A percentile compares a stretch with the other conserved stretches of the same genome.
phyloP scores from a whole-genome alignment of 92 coral and sea anemone genomes.

The Porites lobata region DNA sequence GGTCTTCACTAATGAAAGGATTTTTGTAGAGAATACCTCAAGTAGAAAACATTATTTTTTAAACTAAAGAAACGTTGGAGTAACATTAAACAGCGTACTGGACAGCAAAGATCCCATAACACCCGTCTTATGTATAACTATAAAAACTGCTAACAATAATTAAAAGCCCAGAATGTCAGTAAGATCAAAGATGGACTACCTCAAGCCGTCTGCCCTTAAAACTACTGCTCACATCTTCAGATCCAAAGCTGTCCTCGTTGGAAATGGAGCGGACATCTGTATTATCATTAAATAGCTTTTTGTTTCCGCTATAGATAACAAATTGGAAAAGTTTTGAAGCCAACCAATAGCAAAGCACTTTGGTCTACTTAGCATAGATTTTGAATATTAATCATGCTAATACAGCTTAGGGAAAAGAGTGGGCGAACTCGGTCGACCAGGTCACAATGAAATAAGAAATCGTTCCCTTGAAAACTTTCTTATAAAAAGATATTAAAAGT shows the following conservation, averaged over 20 bases:
- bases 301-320: constrained; percentile 31
- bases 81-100: neutral
- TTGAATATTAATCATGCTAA: constrained; percentile 43
- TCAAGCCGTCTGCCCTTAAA: neutral
- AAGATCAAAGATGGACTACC: constrained; percentile 6
- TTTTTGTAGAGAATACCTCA: neutral
- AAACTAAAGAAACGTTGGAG: neutral
- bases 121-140: neutral
- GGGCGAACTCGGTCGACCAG: constrained; percentile 17
- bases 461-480: neutral
- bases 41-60: neutral
- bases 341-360: constrained; percentile 15
- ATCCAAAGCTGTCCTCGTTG: constrained; percentile 40
- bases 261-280: constrained; percentile 41
- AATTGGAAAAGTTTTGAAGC: constrained; percentile 3
- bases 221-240: neutral
- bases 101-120: neutral
- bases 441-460: neutral
- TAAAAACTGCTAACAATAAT: neutral
- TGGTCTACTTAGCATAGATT: constrained; percentile 15
- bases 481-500: no score
- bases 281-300: constrained; percentile 31
- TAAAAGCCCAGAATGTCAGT: neutral
- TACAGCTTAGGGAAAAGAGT: constrained; percentile 18
- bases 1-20: neutral